These are phyloP conservation scores for Trachelus tabidus DNA, from an alignment of 2,888 invertebrate species.

Conservation along the genomic window DNA sequence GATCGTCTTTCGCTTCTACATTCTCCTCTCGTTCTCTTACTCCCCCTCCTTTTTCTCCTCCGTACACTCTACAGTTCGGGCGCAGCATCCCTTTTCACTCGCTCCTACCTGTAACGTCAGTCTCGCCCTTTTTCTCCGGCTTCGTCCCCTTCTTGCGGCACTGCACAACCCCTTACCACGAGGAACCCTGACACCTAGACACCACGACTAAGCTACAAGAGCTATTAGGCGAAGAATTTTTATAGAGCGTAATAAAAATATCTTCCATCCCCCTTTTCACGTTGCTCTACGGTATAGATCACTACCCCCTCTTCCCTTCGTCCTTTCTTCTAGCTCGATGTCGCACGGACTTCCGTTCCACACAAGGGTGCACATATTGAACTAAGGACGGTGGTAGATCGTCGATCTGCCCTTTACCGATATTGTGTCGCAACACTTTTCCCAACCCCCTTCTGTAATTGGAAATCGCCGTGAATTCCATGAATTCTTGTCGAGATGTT, in stretches of 20 bases:
- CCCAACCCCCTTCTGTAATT: neutral
- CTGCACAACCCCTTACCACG: conserved; percentile 10
- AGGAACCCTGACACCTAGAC: neutral
- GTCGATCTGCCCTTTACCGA: neutral
- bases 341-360: no score
- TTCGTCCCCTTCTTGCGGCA: neutral
- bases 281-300: conserved; percentile 26
- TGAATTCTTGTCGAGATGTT: neutral
- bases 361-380: neutral
- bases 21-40: conserved; percentile 21
- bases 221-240: conserved; percentile 60
- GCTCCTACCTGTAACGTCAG: neutral
- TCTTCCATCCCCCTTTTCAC: conserved; percentile 20
- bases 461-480: neutral
- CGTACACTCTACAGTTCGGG: no score
- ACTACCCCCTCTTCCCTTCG: conserved; percentile 4
- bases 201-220: conserved; percentile 16
- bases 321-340: neutral
- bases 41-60: conserved; percentile 16
- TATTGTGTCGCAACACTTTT: neutral
- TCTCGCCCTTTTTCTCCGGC: conserved; percentile 17
- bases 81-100: no score
- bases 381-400: neutral
- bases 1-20: conserved; percentile 20
- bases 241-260: conserved; percentile 58